Evolutionary conservation across 2,113 vertebrate genomes (phyloP), one percentile per base, ranked within the genome.

Genomic region (Ornithorhynchus anatinus): DNA sequence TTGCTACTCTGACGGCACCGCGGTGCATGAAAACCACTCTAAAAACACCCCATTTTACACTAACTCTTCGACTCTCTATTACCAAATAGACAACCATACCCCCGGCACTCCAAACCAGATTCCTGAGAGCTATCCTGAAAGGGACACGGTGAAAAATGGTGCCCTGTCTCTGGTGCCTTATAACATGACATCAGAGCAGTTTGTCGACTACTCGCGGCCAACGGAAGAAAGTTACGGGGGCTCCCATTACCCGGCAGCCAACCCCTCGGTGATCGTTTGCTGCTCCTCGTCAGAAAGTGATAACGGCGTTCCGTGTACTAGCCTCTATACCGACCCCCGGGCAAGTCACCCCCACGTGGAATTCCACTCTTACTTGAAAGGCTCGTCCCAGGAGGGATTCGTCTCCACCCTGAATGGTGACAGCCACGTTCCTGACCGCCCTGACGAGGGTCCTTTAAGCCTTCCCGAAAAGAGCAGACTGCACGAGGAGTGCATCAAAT

Each of bases 331-430:
- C 5, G 94, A 96, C 76, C 95, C 94, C 39, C 91, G 94, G 72
- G 84, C 90, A n/a, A 85, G 59, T 10, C 95, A 95, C 72, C 88
- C 91, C 5, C 95, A 92, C 86, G 91, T 95, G 75, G 95, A 96
- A 86, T 96, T 97, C 86, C 95, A 96, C 68, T 96, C 96, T 36
- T 97, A 95, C 91, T 93, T 98, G 89, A 99, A 98, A 94, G 95
- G 94, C 86, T 95, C 96, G 82, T 91, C 90, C 52, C 94, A 91
- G 85, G 94, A 95, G 75, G 93, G 93, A 61, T 98, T 94, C 86
- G 93, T 95, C 75, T 89, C 93, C 51, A n/a, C 91, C 23, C 59
- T 94, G 87, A 95, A 94, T 62, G 92, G 91, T 9, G 89, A 92
- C 36, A 86, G 93, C 87, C 77, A 77, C 50, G 79, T 94, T 37